Percentiles rank a stretch among this genome's conserved stretches.
These are phyloP conservation scores for Melitaea athalia DNA, from an alignment of 2,888 invertebrate species.

Conservation along the genomic window DNA sequence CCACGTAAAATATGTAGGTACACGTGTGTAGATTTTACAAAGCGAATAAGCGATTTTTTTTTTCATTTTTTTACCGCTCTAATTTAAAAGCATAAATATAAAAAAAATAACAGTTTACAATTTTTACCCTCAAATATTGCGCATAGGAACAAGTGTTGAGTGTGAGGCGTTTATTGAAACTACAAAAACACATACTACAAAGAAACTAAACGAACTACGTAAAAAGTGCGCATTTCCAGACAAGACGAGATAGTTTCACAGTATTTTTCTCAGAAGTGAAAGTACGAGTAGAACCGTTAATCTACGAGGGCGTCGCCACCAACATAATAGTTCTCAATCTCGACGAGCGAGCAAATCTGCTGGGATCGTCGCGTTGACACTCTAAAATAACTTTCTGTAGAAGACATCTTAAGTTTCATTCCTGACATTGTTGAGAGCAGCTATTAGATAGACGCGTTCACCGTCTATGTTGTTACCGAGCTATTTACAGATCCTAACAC, in stretches of 20 bases:
- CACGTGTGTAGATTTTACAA: no score
- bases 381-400: slow-evolving; percentile 42
- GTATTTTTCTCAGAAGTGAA: slow-evolving; percentile 38
- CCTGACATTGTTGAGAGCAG: slow-evolving; percentile 38
- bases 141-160: no score
- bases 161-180: no score
- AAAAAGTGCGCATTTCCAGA: slow-evolving; percentile 1
- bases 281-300: slow-evolving; percentile 45
- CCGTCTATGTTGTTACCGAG: slow-evolving; percentile 34
- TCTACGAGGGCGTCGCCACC: slow-evolving; percentile 48
- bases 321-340: slow-evolving; percentile 64
- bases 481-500: slow-evolving; percentile 32
- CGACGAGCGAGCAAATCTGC: slow-evolving; percentile 54
- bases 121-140: no score
- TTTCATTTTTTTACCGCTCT: no score
- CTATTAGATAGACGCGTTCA: slow-evolving; percentile 41
- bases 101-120: no score
- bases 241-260: slow-evolving; percentile 26
- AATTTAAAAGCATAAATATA: no score
- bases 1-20: no score
- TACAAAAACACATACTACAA: not conserved
- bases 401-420: slow-evolving; percentile 38
- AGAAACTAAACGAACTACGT: not conserved
- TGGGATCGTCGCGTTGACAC: slow-evolving; percentile 44
- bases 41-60: no score